These are phyloP conservation scores for Drosophila picticornis DNA, from an alignment of 2,888 invertebrate genomes.

Conservation along the genomic window DNA sequence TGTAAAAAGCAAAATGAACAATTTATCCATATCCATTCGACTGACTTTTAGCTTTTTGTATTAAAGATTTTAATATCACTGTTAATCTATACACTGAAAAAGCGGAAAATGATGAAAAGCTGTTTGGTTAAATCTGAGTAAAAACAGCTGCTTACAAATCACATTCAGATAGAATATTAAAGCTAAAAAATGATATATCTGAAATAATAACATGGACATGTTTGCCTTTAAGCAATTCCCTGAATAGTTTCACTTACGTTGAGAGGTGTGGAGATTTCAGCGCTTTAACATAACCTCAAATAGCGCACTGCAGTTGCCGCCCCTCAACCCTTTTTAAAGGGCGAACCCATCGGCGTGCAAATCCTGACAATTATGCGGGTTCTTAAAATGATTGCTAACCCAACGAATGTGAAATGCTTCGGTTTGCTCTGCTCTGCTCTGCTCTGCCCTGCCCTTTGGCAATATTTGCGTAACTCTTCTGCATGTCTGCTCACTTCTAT, in stretches of 20 bases:
- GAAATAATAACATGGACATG: neutral
- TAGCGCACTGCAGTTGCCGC: slow-evolving; percentile 16
- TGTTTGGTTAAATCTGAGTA: neutral
- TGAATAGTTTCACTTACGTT: slow-evolving; percentile 16
- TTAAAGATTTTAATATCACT: neutral
- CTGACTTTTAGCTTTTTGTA: neutral
- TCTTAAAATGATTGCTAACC: slow-evolving; percentile 67
- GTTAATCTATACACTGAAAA: neutral
- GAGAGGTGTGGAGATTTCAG: slow-evolving; percentile 28
- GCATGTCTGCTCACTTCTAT: slow-evolving; percentile 55
- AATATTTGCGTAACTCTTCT: slow-evolving; percentile 75
- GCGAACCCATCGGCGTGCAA: slow-evolving; percentile 65
- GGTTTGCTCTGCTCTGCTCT: neutral
- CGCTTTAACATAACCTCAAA: slow-evolving; percentile 41
- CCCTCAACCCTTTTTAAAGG: slow-evolving; percentile 37
- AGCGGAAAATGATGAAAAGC: neutral
- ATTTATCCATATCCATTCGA: neutral
- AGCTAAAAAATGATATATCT: neutral
- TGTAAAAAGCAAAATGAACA: neutral
- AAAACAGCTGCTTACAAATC: neutral
- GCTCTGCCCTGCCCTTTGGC: slow-evolving; percentile 60
- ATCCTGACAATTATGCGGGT: slow-evolving; percentile 82
- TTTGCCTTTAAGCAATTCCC: neutral
- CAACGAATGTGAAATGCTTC: slow-evolving; percentile 2
- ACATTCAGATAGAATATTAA: neutral